Base-by-base conservation (phyloP, 1,140 invertebrate genomes). In the Brachionus asplanchnoidis region DNA sequence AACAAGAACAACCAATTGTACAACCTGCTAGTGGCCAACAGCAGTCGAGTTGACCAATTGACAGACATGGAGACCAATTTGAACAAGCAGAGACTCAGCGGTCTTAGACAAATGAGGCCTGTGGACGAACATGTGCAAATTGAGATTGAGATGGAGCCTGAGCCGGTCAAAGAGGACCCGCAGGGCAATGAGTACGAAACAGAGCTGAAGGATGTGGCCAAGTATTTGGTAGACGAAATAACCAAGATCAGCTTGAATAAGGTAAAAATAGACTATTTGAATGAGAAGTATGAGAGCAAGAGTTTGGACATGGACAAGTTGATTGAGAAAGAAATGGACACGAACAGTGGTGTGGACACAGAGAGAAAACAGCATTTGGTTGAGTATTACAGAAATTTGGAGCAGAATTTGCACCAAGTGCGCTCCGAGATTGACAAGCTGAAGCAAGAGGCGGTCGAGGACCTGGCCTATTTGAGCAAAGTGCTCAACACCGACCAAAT, bases 1-100 rank as follows among this genome's bases (percentile, higher is more conserved):
- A 82, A 82, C 44, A 20, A 68, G 14, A 82, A 82, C 65, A 65
- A 82, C 28, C 79, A 82, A 66, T 82, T 82, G 79, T 82, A 65
- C 32, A 82, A 82, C 28, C 65, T 82, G 12, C 7, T 82, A 17
- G 32, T 60, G 14, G 65, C 53, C 9, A 82, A 82, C 14, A 44
- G 9, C 8, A 82, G 14, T 56, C 50, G 42, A 46, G 36, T 20
- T 3, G 14, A 17, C 40, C 53, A 65, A 40, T 44, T 82, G 79
- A 65, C 23, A 1, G n/a, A 82, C 20, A 26, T 82, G 20, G 79
- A 82, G 53, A 9, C n/a, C 4, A 36, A 82, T 68, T 65, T 82
- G 26, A 82, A 36, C n/a, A 32, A 65, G 17, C 20, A 82, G 26
- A 9, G 65, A 14, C 42, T 82, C 11, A 53, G 17, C 14, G 26